A percentile compares a stretch with the other conserved stretches of the same genome.
Conservation (phyloP, 2,113 vertebrate species). For the Cololabis saira region DNA sequence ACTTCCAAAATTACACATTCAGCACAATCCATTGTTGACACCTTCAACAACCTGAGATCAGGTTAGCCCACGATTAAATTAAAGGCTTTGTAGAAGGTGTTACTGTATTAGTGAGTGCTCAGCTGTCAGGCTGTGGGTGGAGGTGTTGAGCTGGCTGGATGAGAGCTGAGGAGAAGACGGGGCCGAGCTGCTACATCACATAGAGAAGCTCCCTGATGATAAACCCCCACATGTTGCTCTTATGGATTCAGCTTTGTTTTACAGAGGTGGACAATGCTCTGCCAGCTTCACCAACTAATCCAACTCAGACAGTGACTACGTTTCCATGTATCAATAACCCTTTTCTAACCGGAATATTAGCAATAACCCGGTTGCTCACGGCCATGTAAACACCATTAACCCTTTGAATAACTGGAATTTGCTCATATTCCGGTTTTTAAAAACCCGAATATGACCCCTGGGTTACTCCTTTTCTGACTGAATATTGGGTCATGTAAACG, state of each 20-base stretch:
- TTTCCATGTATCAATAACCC: too few relatives aligned
- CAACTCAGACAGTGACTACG: not conserved
- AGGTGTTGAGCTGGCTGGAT: not conserved
- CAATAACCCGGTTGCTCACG: too few relatives aligned
- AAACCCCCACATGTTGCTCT: conserved; percentile 16
- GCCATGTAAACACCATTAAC: too few relatives aligned
- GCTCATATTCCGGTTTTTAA: too few relatives aligned
- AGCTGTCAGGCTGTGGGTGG: not conserved
- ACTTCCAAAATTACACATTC: conserved; percentile 29
- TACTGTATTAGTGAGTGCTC: not conserved
- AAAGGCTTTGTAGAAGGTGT: conserved; percentile 7
- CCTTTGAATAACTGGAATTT: too few relatives aligned
- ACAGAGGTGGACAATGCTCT: conserved; percentile 4
- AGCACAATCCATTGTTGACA: conserved; percentile 48
- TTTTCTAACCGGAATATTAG: too few relatives aligned
- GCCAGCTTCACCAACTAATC: conserved; percentile 20
- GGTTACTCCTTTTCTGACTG: too few relatives aligned
- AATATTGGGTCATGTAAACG: too few relatives aligned
- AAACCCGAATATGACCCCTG: too few relatives aligned
- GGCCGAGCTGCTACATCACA: not conserved
- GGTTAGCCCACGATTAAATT: conserved; percentile 14
- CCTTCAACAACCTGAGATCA: conserved; percentile 26
- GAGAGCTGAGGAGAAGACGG: not conserved
- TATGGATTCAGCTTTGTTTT: not conserved
- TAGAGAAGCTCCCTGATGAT: conserved; percentile 9